These are phyloP conservation scores for Excalfactoria chinensis DNA, from an alignment of 2,113 vertebrate species.

Conservation along the genomic window DNA sequence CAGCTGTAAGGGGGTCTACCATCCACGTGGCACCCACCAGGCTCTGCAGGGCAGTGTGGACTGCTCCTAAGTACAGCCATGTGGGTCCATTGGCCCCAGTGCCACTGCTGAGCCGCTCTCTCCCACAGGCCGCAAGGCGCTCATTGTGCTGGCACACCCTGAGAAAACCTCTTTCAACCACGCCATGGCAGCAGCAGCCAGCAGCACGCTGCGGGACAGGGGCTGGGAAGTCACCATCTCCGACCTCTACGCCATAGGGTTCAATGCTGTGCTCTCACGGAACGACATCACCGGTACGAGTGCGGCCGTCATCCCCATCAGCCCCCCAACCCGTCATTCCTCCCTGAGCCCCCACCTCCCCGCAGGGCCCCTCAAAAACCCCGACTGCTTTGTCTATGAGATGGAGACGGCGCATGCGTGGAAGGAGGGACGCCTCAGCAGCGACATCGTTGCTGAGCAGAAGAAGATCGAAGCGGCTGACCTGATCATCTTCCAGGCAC, in stretches of 20 bases:
- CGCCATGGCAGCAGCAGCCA: slow-evolving; percentile 80
- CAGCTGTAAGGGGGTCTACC: background rate
- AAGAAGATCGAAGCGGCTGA: slow-evolving; percentile 80
- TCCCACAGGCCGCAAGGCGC: background rate
- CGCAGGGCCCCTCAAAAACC: slow-evolving; percentile 73
- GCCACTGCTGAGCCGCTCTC: background rate
- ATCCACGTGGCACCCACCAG: background rate
- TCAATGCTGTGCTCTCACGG: slow-evolving; percentile 78
- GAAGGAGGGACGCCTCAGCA: slow-evolving; percentile 76
- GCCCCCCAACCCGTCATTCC: background rate
- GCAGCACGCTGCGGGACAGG: slow-evolving; percentile 63
- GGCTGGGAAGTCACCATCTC: slow-evolving; percentile 80
- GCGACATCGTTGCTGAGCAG: slow-evolving; percentile 81
- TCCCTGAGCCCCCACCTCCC: background rate
- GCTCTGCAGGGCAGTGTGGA: background rate
- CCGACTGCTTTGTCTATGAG: slow-evolving; percentile 75
- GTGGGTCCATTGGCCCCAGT: background rate
- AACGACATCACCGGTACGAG: slow-evolving; percentile 78
- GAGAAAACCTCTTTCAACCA: slow-evolving; percentile 82
- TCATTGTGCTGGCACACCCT: slow-evolving; percentile 82
- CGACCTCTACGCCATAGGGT: slow-evolving; percentile 84
- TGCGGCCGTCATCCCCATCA: background rate
- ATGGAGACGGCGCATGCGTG: slow-evolving; percentile 74
- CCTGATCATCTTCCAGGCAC: slow-evolving; percentile 86
- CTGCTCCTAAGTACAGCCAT: background rate